Evolutionary conservation across 2,797 vertebrate genomes (phyloP), one percentile per base, ranked within the genome.

Genomic region (Myiothlypis chrysogaster): DNA sequence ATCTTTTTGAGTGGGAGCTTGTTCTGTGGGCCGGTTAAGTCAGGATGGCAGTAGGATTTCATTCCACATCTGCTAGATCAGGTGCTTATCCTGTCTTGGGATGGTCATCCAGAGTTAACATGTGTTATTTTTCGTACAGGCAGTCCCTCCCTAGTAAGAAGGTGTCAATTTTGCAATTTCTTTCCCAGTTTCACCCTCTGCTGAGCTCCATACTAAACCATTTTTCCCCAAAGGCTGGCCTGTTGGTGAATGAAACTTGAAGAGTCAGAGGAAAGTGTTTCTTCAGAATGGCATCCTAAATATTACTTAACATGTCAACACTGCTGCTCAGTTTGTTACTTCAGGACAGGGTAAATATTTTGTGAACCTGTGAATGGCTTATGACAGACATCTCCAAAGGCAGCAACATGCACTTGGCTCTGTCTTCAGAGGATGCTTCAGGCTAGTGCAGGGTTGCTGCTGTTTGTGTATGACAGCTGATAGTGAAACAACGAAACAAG

Each of bases 21-120:
- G 47, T 94, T 96, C 47, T 82, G 27, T 64, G 66, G 66, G 30
- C 18, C 50, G 47, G 49, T 86, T 83, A 90, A 80, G 72, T 82
- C 41, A 83, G 65, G 41, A 60, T 85, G 87, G 8, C 61, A 63
- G 43, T 37, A 76, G 57, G 24, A 69, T 81, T 94, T 95, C 4
- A 34, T 44, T 95, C 87, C 28, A 32, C n/a, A 22, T 78, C 43
- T 61, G 56, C 50, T 81, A 68, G n/a, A 68, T 87, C 50, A 21
- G 14, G 56, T 90, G 95, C 93, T 80, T 57, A 20, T 76, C 75
- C 39, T 25, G 59, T 89, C 43, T 90, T 37, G 12, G 46, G 18
- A 8, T 89, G 53, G 23, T 75, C 47, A 43, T 94, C 41, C 69
- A 27, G 41, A 41, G 49, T 77, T 76, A 89, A 69, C 56, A 24